Conservation (phyloP, 2,113 vertebrate genomes). For the Cheilinus undulatus region DNA sequence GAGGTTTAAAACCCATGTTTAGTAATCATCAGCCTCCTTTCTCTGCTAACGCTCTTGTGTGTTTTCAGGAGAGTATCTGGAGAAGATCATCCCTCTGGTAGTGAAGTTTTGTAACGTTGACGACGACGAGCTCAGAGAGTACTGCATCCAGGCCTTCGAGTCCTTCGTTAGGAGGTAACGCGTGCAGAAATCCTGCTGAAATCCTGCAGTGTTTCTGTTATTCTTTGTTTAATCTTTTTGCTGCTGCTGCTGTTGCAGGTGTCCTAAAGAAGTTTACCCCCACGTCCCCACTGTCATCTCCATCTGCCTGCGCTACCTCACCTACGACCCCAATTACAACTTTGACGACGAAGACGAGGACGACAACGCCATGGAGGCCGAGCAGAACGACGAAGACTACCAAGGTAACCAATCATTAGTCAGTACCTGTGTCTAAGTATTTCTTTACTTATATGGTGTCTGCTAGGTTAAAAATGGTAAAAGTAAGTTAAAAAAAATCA, state of each 20-base stretch:
- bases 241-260: constrained; percentile 77
- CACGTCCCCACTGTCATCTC: constrained; percentile 98
- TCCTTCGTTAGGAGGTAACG: constrained; percentile 95
- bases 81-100: constrained; percentile 99
- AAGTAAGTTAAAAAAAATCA: too few relatives aligned
- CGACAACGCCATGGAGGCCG: constrained; percentile 98
- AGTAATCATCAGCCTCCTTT: too few relatives aligned
- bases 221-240: too few relatives aligned
- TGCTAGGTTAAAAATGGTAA: too few relatives aligned
- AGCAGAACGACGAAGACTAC: constrained; percentile 96
- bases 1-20: too few relatives aligned
- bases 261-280: constrained; percentile 98
- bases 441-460: too few relatives aligned
- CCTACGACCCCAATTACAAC: constrained; percentile 99
- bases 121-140: constrained; percentile 96
- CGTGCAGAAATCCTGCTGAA: too few relatives aligned
- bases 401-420: constrained; percentile 85
- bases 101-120: constrained; percentile 99
- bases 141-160: constrained; percentile 99
- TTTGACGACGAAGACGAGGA: constrained; percentile 99
- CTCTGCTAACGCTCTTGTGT: background rate
- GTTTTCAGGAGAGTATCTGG: constrained; percentile 93
- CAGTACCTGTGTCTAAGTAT: too few relatives aligned
- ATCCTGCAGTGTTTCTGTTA: too few relatives aligned
- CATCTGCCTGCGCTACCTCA: constrained; percentile 98